Base-by-base conservation (phyloP, 2,888 invertebrate genomes). In the Nomada hirtipes region DNA sequence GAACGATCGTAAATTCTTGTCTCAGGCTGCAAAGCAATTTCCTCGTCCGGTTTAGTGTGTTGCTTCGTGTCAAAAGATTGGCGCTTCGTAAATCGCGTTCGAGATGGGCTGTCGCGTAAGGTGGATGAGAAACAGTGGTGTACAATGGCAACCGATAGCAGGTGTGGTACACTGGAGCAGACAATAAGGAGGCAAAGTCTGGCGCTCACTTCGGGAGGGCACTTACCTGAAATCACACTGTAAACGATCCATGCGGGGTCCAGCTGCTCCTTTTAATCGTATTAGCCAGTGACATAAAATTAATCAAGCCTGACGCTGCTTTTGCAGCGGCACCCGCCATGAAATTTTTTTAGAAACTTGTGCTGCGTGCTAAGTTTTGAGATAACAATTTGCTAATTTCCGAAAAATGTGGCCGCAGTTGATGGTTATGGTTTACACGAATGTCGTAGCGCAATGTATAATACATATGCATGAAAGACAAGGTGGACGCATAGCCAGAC, bases 201-300 rank as follows among this genome's bases (percentile, higher is more conserved):
- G 18, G 13, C 15, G 20, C 20, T 59, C 26, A 52, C 47, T 50
- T 57, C 52, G 52, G 29, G 42, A 44, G 57, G 52, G 72, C 72
- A 29, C 18, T 68, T 36, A 60, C 76, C 59, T 52, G 79, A 50
- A 72, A 83, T 78, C 64, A 71, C 81, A 68, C 67, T 13, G 44
- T 26, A 70, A 70, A 55, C 76, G 72, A 71, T 79, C 70, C 78
- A 73, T 68, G 65, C 69, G 76, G 53, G 59, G 53, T 72, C 69
- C 76, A 53, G 44, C 64, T 68, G 63, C 74, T 84, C 63, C 85
- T 75, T 86, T 84, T 86, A 79, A 79, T 86, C 79, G 76, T 47
- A 60, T 82, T 78, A 74, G 36, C 69, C 42, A 47, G 42, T 57
- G 42, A 60, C 59, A 84, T 82, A 77, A 77, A 82, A 84, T 82